Evolutionary conservation across 2,797 vertebrate genomes (phyloP).

Genomic region (Anisognathus igniventris): DNA sequence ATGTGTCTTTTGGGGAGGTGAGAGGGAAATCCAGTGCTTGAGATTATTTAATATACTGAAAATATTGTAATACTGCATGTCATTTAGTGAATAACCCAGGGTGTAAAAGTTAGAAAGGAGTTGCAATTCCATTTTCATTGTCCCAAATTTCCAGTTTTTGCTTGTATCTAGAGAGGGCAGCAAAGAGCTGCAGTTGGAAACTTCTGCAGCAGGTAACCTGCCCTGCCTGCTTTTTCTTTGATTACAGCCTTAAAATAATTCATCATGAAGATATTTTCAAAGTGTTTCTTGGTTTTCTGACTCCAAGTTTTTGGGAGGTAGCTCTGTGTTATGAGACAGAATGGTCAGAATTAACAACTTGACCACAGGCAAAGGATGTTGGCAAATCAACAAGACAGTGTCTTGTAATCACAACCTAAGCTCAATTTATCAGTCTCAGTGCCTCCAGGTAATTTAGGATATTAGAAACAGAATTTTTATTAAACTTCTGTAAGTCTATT

Average conservation of each 20-base stretch:
- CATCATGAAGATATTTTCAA: not conserved
- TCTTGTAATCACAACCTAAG: not conserved
- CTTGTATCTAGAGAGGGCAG: conserved; percentile 74
- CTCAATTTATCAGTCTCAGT: not conserved
- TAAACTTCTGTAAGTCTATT: conserved; percentile 13
- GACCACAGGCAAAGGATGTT: not conserved
- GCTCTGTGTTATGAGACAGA: not conserved
- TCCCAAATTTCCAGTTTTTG: not conserved
- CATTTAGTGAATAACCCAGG: not conserved
- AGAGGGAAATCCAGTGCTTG: not conserved
- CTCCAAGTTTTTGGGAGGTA: not conserved
- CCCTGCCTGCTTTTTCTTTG: not conserved
- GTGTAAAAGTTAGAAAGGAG: not conserved
- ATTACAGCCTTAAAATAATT: not conserved
- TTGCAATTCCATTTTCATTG: not conserved
- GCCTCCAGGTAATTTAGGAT: conserved; percentile 24
- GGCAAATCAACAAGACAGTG: not conserved
- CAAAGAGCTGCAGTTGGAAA: conserved; percentile 70
- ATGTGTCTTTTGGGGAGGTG: not conserved
- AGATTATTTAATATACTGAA: not conserved
- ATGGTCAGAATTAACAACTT: conserved; percentile 11
- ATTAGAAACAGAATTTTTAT: conserved; percentile 54
- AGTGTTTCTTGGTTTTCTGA: not conserved
- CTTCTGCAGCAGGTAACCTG: not conserved
- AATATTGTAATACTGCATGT: not conserved